Evolutionary conservation across 1,140 invertebrate genomes (phyloP), one percentile per base, ranked within the genome.

Genomic region (Drosophila trapezifrons): DNA sequence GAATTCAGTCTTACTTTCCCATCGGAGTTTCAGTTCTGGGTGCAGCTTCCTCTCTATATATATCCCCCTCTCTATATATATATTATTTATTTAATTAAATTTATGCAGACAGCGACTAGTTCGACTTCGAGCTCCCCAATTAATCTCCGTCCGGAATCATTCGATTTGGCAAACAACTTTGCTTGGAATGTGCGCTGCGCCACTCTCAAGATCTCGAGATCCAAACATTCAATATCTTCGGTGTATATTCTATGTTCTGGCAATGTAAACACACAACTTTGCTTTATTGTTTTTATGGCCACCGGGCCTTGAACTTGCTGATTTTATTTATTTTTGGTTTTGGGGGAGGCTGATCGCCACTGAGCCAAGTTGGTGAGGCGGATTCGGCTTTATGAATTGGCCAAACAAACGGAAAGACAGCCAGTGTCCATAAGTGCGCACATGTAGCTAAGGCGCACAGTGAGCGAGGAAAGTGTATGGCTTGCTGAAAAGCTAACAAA

Each of bases 111-210:
- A 25, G 7, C 17, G 43, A 51, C 43, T 27, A 38, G 55, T 59
- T 56, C 15, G 32, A 8, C 15, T 10, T 20, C 5, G 18, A 20
- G 17, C 12, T 55, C 13, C 25, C 5, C 65, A 56, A 71, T 71
- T 38, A 71, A 71, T 71, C 67, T 71, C 17, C 45, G 63, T 47
- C 37, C 37, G 62, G 62, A 35, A 67, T 17, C 18, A 66, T 66
- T 69, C 42, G 47, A 70, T 71, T 70, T 71, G 65, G 67, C 69
- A 71, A 58, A 71, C 67, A 70, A 58, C 67, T 70, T 71, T 46
- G 43, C 42, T 40, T 27, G 57, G 29, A 62, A 63, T 59, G 47
- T 22, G 22, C 29, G 10, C n/a, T n/a, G n/a, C n/a, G n/a, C n/a
- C n/a, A n/a, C n/a, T n/a, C n/a, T n/a, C 32, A 22, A 8, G 54